A percentile compares a stretch with the other conserved stretches of the same genome.
phyloP scores from a whole-genome alignment of 2,797 vertebrate species.

The Bradypodion ventrale region DNA sequence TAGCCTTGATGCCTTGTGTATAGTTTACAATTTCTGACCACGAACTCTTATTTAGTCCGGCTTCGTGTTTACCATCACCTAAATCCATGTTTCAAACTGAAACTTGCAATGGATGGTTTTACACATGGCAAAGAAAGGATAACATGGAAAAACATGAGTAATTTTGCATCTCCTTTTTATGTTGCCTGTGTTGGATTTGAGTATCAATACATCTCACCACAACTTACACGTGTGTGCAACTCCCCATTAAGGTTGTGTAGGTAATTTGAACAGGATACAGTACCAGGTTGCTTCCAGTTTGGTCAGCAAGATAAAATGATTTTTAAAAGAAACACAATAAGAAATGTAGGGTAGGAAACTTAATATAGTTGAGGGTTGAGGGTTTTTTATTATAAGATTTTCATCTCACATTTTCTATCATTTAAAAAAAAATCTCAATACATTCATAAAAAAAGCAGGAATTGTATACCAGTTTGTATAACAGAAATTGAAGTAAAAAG shows the following conservation, averaged over 20 bases:
- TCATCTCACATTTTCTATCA: constrained; percentile 2
- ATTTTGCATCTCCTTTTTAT: background rate
- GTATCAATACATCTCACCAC: background rate
- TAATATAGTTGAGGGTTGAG: background rate
- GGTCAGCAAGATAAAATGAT: background rate
- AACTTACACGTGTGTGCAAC: background rate
- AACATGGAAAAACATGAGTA: background rate
- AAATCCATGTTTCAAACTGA: background rate
- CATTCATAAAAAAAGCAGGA: constrained; percentile 52
- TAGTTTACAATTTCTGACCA: background rate
- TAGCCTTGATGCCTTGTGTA: background rate
- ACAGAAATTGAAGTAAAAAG: constrained; percentile 41
- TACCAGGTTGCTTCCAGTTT: background rate
- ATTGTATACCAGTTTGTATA: constrained; percentile 44
- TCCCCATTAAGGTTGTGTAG: background rate
- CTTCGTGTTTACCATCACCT: background rate
- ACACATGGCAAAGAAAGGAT: background rate
- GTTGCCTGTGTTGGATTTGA: background rate
- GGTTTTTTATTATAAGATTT: background rate
- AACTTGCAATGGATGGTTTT: background rate
- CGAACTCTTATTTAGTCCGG: background rate
- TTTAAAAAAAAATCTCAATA: constrained; percentile 25
- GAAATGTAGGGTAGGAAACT: background rate
- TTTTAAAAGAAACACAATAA: background rate
- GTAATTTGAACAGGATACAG: background rate